phyloP scores from a whole-genome alignment of 2,113 vertebrate species.

The Tragelaphus imberbis region DNA sequence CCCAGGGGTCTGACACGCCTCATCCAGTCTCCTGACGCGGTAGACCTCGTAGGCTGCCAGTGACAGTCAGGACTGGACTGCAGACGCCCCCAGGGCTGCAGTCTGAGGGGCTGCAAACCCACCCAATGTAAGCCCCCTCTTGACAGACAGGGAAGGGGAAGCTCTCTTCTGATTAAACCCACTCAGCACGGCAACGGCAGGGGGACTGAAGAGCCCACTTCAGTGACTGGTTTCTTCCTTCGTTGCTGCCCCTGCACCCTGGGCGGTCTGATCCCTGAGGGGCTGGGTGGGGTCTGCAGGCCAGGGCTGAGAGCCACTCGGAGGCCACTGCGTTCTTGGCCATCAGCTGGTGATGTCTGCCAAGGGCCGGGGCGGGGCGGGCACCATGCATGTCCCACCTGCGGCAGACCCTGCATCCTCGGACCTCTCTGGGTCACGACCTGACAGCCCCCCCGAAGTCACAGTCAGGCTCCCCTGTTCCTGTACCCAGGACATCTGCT shows the following conservation, averaged over 20 bases:
- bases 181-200: background rate
- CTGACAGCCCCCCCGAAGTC: background rate
- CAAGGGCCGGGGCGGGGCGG: background rate
- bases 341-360: background rate
- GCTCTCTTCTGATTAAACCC: background rate
- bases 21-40: background rate
- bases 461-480: no score
- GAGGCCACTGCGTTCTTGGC: background rate
- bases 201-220: background rate
- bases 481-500: background rate
- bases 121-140: background rate
- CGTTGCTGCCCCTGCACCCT: background rate
- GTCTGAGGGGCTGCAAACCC: no score
- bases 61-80: background rate
- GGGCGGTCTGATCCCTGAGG: background rate
- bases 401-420: background rate
- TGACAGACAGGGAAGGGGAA: background rate
- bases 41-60: fast-evolving
- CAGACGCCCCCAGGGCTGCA: background rate
- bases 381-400: fast-evolving
- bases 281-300: background rate
- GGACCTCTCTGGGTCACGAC: background rate
- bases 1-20: background rate
- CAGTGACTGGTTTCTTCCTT: background rate
- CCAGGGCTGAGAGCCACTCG: background rate